Evolutionary conservation across 1,140 invertebrate species (phyloP), one percentile per base, ranked within the genome.

Genomic region (Drosophila kohkoa): DNA sequence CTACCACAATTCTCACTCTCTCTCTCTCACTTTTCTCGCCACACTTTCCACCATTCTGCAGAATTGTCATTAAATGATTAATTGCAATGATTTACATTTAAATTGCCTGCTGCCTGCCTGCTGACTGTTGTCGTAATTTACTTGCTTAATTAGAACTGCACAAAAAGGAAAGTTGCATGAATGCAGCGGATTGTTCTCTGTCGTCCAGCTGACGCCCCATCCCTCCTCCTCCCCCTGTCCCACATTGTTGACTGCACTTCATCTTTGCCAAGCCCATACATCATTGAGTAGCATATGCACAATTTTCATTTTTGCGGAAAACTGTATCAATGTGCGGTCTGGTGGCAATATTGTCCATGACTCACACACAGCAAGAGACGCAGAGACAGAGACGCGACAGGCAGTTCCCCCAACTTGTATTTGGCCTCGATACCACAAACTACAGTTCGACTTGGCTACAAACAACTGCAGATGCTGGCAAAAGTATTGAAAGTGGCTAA

Each of bases 1-100:
- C 16, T 32, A 32, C 60, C 41, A 28, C 48, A 15, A 16, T 63
- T 41, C 32, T 8, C 46, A 25, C 25, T 52, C 13, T 45, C n/a
- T n/a, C n/a, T n/a, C 32, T 25, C 8, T 57, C 28, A 13, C 20
- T 38, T 55, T 10, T 38, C 41, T 25, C 20, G 25, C 32, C 54
- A 70, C 64, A 74, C 77, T 85, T 85, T 75, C 80, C 67, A 78
- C 75, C 68, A 78, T 71, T 72, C 75, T 78, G 41, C 70, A 80
- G 69, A 77, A 82, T 71, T 71, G 75, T 52, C 78, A 67, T 48
- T 51, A 28, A 70, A 59, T 72, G 49, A 64, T 81, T 75, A 86
- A 81, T 81, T 78, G 43, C 66, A 71, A 72, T 52, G 67, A 72
- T 78, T 81, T 72, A 48, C 25, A 35, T 75, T 55, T 65, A 54